Evolutionary conservation across 2,113 vertebrate species (phyloP), one percentile per base, ranked within the genome.

Genomic region (Cololabis saira): DNA sequence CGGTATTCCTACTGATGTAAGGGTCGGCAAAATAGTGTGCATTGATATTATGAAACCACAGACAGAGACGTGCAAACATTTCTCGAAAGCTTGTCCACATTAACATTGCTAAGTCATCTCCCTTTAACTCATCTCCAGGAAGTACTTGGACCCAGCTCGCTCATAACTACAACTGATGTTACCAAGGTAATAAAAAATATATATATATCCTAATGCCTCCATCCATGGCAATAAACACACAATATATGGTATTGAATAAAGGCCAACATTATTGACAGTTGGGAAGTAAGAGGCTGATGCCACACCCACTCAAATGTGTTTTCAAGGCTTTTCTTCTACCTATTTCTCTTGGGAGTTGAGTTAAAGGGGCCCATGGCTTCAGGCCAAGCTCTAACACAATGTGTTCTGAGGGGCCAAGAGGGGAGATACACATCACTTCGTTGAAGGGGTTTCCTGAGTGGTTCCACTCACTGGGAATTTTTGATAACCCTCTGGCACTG

Each of bases 241-340:
- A 69, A 68, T 21, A 66, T 22, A 44, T 27, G 50, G 33, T 53
- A 4, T 22, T 53, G 27, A 19, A 49, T 10, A 24, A 24, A 56
- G 15, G 44, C 52, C 33, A 5, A 16, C 17, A 21, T 27, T 64
- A 61, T 15, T 47, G 51, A 54, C 53, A 55, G 40, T 27, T 19
- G 13, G 47, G 48, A 67, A 70, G 67, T 55, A 75, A 45, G 44
- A 76, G 42, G 56, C 42, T 55, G 47, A 67, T 60, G 80, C 83
- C 79, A 66, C 81, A 60, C 81, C 87, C 80, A 67, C 44, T 49
- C n/a, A 5, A n/a, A 41, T 77, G 60, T 74, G 75, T 78, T 78
- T 83, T 76, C 68, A 60, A 67, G 11, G 54, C 50, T 77, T 87
- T 86, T 90, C 85, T 90, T 82, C 86, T 56, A 76, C 73, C 59